phyloP scores from a whole-genome alignment of 2,113 vertebrate species.

The Phylloscopus whistleri region DNA sequence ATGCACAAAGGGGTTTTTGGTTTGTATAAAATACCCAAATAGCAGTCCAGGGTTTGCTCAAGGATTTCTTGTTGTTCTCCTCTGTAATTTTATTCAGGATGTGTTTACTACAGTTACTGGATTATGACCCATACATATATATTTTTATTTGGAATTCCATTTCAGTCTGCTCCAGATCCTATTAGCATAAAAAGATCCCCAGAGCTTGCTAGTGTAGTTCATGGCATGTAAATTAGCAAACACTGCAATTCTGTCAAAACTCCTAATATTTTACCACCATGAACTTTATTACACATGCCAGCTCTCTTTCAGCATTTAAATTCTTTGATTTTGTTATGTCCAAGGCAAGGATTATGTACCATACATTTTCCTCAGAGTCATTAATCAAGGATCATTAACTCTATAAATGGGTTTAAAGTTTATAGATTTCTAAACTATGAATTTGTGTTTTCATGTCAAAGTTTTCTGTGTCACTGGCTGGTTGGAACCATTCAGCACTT shows the following conservation, averaged over 20 bases:
- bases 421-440: neutral
- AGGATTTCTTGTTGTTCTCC: neutral
- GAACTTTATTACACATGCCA: neutral
- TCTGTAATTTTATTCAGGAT: neutral
- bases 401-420: neutral
- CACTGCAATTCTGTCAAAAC: neutral
- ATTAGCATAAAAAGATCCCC: conserved; percentile 34
- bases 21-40: neutral
- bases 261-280: neutral
- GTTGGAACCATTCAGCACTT: neutral
- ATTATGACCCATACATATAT: conserved; percentile 17
- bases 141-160: conserved; percentile 35
- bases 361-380: neutral
- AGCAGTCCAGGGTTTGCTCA: neutral
- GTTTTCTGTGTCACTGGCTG: neutral
- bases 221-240: neutral
- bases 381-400: neutral
- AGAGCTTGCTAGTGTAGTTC: neutral
- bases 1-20: neutral
- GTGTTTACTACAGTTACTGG: neutral
- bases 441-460: neutral
- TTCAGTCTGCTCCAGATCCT: neutral
- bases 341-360: neutral
- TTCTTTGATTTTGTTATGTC: neutral
- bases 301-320: neutral